Conservation (phyloP, 2,888 invertebrate genomes). For the Vesta saturnalis region DNA sequence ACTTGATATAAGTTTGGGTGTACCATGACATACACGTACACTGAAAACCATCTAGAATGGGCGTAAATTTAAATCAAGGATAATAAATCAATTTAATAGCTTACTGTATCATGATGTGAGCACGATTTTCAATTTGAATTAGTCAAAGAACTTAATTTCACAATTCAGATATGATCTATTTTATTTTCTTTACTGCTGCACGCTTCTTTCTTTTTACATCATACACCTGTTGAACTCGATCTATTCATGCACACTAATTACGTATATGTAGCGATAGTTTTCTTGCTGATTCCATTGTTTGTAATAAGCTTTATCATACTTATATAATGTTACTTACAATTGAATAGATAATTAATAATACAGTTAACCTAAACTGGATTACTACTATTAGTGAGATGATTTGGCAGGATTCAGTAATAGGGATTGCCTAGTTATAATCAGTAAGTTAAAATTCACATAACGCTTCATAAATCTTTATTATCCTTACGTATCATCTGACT, state of each 20-base stretch:
- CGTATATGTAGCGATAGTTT: constrained; percentile 15
- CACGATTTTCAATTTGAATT: constrained; percentile 31
- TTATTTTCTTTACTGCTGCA: constrained; percentile 23
- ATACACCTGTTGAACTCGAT: constrained; percentile 18
- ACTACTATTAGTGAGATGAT: background rate
- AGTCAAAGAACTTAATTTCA: constrained; percentile 28
- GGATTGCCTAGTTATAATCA: background rate
- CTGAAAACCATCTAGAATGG: background rate
- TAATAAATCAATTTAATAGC: constrained; percentile 31
- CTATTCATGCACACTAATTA: constrained; percentile 5
- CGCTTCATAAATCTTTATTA: background rate
- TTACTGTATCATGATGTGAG: constrained; percentile 18
- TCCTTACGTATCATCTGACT: too few relatives aligned
- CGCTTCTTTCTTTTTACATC: constrained; percentile 20
- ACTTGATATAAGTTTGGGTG: background rate
- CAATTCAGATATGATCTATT: constrained; percentile 31
- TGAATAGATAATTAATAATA: constrained; percentile 19
- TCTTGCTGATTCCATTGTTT: constrained; percentile 12
- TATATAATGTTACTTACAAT: background rate
- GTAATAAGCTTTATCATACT: background rate
- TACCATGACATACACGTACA: background rate
- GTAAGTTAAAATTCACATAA: background rate
- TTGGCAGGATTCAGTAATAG: background rate
- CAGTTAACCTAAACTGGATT: background rate
- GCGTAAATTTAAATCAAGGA: constrained; percentile 15